phyloP scores from a whole-genome alignment of 2,888 invertebrate species.

The Phlogophora meticulosa region DNA sequence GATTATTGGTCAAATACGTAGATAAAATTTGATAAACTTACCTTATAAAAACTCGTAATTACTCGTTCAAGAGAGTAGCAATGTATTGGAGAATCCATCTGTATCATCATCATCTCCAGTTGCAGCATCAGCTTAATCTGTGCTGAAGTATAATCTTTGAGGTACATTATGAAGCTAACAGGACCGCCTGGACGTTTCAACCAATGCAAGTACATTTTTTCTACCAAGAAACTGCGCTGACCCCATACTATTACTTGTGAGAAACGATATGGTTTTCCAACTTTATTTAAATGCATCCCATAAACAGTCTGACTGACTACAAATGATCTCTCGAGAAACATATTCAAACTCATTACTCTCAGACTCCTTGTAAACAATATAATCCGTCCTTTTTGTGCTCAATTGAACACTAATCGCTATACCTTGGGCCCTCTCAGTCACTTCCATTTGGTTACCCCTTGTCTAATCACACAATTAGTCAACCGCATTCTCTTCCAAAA shows the following conservation, averaged over 20 bases:
- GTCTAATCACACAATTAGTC: conserved; percentile 56
- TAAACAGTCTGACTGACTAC: background rate
- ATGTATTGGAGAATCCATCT: too few relatives aligned
- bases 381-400: conserved; percentile 49
- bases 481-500: conserved; percentile 46
- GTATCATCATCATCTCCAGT: too few relatives aligned
- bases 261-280: background rate
- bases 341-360: conserved; percentile 34
- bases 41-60: too few relatives aligned
- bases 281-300: background rate
- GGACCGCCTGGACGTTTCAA: too few relatives aligned
- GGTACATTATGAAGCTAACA: too few relatives aligned
- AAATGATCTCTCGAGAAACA: conserved; percentile 23
- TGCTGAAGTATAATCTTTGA: too few relatives aligned
- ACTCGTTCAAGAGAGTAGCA: too few relatives aligned
- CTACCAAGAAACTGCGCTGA: too few relatives aligned
- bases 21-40: too few relatives aligned
- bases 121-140: too few relatives aligned
- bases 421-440: conserved; percentile 35
- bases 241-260: background rate
- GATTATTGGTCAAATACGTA: too few relatives aligned
- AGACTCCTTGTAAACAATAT: conserved; percentile 47
- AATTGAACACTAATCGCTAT: conserved; percentile 43
- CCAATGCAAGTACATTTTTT: too few relatives aligned
- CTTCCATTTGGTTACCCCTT: conserved; percentile 51